Percentiles rank a stretch among this genome's conserved stretches.
Evolutionary conservation across 1,140 invertebrate genomes (phyloP).

Genomic region (Theocolax elegans): DNA sequence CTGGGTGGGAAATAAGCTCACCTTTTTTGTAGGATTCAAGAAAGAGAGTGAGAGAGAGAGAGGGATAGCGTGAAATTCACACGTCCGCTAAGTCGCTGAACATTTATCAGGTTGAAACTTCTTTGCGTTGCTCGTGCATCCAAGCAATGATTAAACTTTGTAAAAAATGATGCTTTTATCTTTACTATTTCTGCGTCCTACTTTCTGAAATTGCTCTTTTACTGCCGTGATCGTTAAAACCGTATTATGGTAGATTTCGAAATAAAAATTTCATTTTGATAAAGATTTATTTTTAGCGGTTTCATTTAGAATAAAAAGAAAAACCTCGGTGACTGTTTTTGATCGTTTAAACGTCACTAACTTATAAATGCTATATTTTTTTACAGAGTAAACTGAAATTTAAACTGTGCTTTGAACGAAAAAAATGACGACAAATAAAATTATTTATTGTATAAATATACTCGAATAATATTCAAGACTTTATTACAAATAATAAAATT

Average conservation of each 20-base stretch:
- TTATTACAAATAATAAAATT: no score
- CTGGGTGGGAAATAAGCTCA: background rate
- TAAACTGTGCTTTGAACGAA: no score
- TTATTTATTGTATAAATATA: no score
- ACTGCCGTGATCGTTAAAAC: slow-evolving; percentile 13
- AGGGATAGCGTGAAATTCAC: background rate
- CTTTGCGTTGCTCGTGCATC: slow-evolving; percentile 2
- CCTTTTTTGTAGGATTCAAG: no score
- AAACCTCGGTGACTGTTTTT: no score
- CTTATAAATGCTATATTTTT: no score
- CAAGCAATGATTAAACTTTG: slow-evolving; percentile 29
- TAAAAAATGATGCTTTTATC: slow-evolving; percentile 32
- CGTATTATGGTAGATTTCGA: background rate
- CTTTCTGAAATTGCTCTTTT: slow-evolving; percentile 23
- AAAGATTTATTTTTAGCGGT: background rate
- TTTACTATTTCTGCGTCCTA: slow-evolving; percentile 9
- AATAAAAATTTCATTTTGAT: slow-evolving; percentile 16
- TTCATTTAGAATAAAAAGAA: no score
- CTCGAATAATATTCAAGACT: no score
- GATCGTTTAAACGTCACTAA: no score
- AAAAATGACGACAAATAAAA: no score
- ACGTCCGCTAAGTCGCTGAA: background rate
- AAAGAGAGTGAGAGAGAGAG: no score
- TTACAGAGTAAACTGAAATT: no score
- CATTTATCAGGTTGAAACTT: slow-evolving; percentile 8